Conservation (phyloP, 2,113 vertebrate species). For the Marmota flaviventris region DNA sequence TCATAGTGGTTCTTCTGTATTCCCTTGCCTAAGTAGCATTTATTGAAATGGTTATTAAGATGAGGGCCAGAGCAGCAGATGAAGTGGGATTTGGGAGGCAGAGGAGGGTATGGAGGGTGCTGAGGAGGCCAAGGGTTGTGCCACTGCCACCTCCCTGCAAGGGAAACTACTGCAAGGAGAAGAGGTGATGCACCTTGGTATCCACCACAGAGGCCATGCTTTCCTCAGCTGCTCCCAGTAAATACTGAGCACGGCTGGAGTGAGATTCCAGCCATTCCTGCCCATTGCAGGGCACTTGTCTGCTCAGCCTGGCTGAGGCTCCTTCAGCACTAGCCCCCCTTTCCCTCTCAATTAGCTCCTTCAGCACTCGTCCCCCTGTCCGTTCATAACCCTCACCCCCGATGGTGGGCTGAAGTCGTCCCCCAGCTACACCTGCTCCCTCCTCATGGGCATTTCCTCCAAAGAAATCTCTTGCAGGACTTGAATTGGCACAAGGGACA, state of each 20-base stretch:
- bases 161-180: neutral
- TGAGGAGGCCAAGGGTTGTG: accelerated
- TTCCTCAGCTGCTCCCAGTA: neutral
- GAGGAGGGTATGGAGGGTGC: too few species aligned
- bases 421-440: neutral
- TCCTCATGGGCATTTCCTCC: neutral
- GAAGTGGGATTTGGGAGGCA: neutral
- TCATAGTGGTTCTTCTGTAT: neutral
- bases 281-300: too few species aligned
- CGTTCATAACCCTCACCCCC: neutral
- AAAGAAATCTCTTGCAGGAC: neutral
- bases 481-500: neutral
- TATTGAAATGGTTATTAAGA: neutral
- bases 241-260: neutral
- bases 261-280: neutral
- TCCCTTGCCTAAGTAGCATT: neutral
- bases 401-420: accelerated
- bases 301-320: neutral
- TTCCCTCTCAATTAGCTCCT: too few species aligned
- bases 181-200: neutral
- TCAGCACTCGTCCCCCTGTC: too few species aligned
- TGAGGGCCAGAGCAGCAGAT: neutral
- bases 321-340: neutral
- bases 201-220: neutral
- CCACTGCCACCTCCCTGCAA: neutral